Conservation (phyloP, 2,888 invertebrate species). For the Xanthorhoe spadicearia region DNA sequence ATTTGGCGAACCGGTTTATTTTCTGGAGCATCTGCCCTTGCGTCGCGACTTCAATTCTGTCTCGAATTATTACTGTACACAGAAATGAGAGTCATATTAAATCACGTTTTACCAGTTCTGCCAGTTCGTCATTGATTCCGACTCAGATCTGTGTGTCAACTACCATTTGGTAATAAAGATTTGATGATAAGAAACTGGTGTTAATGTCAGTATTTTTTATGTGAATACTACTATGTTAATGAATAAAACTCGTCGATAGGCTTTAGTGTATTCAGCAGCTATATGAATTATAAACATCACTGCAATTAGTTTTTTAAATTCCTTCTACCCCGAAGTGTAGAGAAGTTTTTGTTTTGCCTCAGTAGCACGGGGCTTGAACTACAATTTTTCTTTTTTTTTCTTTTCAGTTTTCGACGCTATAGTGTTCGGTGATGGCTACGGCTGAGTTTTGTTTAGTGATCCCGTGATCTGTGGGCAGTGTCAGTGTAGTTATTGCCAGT, state of each 20-base stretch:
- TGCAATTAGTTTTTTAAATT: background rate
- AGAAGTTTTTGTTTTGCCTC: conserved; percentile 11
- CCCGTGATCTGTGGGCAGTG: conserved; percentile 64
- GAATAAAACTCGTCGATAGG: background rate
- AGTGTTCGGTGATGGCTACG: conserved; percentile 76
- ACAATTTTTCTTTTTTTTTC: conserved; percentile 79
- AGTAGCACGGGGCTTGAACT: conserved; percentile 52
- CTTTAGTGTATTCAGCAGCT: background rate
- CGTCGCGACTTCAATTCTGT: background rate
- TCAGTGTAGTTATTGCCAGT: conserved; percentile 69
- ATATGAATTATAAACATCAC: background rate
- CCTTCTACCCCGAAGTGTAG: too few relatives aligned
- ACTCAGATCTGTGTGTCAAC: conserved; percentile 34
- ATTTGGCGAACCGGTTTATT: conserved; percentile 7
- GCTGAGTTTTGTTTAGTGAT: conserved; percentile 74
- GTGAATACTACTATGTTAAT: background rate
- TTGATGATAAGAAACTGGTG: conserved; percentile 20
- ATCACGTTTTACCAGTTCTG: conserved; percentile 43
- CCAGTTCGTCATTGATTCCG: conserved; percentile 42
- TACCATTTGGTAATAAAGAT: conserved; percentile 18
- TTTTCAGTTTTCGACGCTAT: conserved; percentile 80
- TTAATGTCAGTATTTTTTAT: background rate
- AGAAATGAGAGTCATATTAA: conserved; percentile 39
- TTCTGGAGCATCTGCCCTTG: conserved; percentile 5
- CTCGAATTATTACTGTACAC: conserved; percentile 8